Evolutionary conservation across 2,888 invertebrate genomes (phyloP).

Genomic region (Watsonalla cultraria): DNA sequence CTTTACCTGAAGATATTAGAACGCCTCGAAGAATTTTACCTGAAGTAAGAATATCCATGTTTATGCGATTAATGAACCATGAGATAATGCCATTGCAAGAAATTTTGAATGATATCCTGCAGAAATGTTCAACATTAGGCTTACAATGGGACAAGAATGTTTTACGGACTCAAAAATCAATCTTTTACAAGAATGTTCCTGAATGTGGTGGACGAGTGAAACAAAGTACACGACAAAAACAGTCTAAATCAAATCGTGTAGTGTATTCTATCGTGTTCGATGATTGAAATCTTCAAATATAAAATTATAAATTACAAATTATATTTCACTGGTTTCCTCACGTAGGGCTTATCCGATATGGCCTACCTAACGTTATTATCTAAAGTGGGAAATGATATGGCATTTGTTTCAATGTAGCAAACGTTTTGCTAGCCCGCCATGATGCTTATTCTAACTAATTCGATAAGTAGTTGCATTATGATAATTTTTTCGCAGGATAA

Average conservation of each 20-base stretch:
- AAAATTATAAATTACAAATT: conserved; percentile 9
- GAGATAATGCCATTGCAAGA: conserved; percentile 56
- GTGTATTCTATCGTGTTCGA: conserved; percentile 63
- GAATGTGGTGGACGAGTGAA: not conserved
- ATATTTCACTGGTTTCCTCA: conserved; percentile 4
- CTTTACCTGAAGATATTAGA: not conserved
- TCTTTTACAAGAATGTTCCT: not conserved
- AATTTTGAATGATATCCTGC: conserved; percentile 46
- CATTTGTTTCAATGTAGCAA: not conserved
- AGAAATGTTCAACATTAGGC: conserved; percentile 45
- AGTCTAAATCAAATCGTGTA: conserved; percentile 52
- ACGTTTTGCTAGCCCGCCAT: too few species aligned
- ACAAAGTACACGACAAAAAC: conserved; percentile 11
- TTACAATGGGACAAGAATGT: conserved; percentile 19
- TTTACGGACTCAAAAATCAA: conserved; percentile 9
- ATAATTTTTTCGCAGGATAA: too few species aligned
- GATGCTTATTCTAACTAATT: too few species aligned
- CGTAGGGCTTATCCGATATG: not conserved
- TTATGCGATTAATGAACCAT: conserved; percentile 44
- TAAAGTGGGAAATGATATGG: too few species aligned
- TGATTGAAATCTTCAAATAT: conserved; percentile 27
- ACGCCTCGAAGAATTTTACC: conserved; percentile 28
- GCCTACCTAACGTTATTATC: too few species aligned
- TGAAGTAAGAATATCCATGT: conserved; percentile 45
- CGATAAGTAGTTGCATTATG: too few species aligned